Conservation (phyloP, 2,797 vertebrate species). For the Gobionotothen gibberifrons region DNA sequence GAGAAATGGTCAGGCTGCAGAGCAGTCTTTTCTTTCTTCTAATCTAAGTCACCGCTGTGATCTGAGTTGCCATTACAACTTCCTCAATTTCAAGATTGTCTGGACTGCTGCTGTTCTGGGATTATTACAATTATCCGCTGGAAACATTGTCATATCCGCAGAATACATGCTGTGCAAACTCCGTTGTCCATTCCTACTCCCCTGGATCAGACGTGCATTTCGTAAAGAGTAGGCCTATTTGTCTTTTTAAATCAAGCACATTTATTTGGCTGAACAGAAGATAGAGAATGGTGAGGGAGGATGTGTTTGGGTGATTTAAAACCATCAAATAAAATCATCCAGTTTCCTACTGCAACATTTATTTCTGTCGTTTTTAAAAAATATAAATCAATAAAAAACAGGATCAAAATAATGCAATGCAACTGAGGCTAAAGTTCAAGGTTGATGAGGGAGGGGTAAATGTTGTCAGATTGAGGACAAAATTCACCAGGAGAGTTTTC, state of each 20-base stretch:
- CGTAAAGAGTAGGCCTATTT: not conserved
- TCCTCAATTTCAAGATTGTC: slow-evolving; percentile 29
- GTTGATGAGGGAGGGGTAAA: too few species aligned
- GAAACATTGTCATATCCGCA: slow-evolving; percentile 10
- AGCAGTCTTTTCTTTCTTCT: slow-evolving; percentile 14
- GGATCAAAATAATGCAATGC: not conserved
- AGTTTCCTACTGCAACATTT: not conserved
- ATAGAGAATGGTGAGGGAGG: not conserved
- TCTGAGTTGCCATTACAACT: slow-evolving; percentile 20
- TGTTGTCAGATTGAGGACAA: too few species aligned
- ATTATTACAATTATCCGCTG: slow-evolving; percentile 25
- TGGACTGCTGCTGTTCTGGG: slow-evolving; percentile 29
- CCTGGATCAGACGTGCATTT: not conserved
- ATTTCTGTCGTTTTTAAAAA: not conserved
- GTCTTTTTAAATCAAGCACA: not conserved
- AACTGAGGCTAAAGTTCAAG: too few species aligned
- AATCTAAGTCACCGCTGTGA: slow-evolving; percentile 38
- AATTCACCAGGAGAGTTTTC: too few species aligned
- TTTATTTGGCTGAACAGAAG: not conserved
- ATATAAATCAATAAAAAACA: not conserved
- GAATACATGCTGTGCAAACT: not conserved
- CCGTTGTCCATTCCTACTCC: not conserved
- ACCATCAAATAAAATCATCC: not conserved
- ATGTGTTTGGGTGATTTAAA: slow-evolving; percentile 1
- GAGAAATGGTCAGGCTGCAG: slow-evolving; percentile 28